Evolutionary conservation across 2,888 invertebrate species (phyloP), one percentile per base, ranked within the genome.

Genomic region (Chromoteleia sp.): DNA sequence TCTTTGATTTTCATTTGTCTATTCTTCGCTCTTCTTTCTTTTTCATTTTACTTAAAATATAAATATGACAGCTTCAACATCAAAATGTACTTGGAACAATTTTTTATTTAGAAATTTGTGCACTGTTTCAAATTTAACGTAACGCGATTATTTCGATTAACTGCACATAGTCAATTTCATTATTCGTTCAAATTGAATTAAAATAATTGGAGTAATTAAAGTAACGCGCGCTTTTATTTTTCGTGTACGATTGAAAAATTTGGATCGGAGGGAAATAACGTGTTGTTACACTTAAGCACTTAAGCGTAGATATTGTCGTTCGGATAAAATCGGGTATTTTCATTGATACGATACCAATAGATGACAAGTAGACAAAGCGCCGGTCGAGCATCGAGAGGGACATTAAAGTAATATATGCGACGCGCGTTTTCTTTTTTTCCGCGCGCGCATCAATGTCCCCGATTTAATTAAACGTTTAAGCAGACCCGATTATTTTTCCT

Each of bases 361-460:
- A 77, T 70, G 70, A 39, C 56, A 70, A 70, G 70, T 77, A 77
- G 63, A 70, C 63, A 77, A 77, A 77, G 77, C 70, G 48, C 17
- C 54, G 48, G 59, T 41, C 41, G 67, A 59, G 67, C 52, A 58
- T 67, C 52, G 45, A 75, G 61, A 36, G 68, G 48, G 30, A 68
- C 61, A 45, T 76, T 76, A 68, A 68, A 76, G 75, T 61, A 76
- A 76, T 68, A 76, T 76, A 61, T 76, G 52, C 52, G 61, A 12
- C 54, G 68, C 25, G 12, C 43, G n/a, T 17, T 52, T 43, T n/a
- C n/a, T 7, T 14, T 30, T 21, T 43, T 50, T 61, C 33, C 29
- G 5, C n/a, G 19, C 19, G 48, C 50, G 29, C 61, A 30, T 73
- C 54, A 54, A 30, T 5, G n/a, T 50, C 7, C 36, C 8, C 43